Evolutionary conservation across 2,797 vertebrate genomes (phyloP).

Genomic region (Leptatherina wallacei): DNA sequence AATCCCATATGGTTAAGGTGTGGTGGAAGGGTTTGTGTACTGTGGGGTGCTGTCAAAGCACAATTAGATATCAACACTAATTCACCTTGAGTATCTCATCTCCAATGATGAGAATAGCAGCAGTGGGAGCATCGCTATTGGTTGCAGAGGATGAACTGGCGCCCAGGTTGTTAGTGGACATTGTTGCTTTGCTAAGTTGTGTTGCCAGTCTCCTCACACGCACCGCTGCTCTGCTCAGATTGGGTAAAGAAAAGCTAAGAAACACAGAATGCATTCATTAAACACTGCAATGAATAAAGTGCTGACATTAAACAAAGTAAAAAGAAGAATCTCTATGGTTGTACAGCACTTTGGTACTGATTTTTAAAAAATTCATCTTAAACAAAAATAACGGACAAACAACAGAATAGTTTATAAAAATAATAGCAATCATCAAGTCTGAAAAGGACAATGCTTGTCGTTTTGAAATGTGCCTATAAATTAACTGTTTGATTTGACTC

Average conservation of each 20-base stretch:
- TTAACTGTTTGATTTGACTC: not conserved
- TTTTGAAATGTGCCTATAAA: not conserved
- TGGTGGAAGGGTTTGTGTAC: not conserved
- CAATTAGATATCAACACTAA: not conserved
- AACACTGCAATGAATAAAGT: not conserved
- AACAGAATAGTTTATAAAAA: too few species aligned
- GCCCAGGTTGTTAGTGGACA: conserved; percentile 68
- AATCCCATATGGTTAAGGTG: not conserved
- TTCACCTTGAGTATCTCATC: conserved; percentile 96
- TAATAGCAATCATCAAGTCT: too few species aligned
- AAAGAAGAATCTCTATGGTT: too few species aligned
- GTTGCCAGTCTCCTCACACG: conserved; percentile 76
- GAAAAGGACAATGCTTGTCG: too few species aligned
- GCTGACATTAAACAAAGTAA: not conserved
- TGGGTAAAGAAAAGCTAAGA: conserved; percentile 61
- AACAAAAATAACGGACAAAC: too few species aligned
- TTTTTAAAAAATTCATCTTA: too few species aligned
- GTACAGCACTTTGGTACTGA: too few species aligned
- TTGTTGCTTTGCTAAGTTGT: conserved; percentile 75
- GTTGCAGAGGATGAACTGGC: conserved; percentile 39
- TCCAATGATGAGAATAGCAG: conserved; percentile 93
- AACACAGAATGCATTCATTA: not conserved
- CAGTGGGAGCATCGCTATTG: conserved; percentile 79
- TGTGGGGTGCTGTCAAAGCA: conserved; percentile 9
- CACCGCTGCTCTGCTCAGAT: conserved; percentile 73